Evolutionary conservation across 2,888 invertebrate species (phyloP), one percentile per base, ranked within the genome.

Genomic region (Pristionchus fissidentatus): DNA sequence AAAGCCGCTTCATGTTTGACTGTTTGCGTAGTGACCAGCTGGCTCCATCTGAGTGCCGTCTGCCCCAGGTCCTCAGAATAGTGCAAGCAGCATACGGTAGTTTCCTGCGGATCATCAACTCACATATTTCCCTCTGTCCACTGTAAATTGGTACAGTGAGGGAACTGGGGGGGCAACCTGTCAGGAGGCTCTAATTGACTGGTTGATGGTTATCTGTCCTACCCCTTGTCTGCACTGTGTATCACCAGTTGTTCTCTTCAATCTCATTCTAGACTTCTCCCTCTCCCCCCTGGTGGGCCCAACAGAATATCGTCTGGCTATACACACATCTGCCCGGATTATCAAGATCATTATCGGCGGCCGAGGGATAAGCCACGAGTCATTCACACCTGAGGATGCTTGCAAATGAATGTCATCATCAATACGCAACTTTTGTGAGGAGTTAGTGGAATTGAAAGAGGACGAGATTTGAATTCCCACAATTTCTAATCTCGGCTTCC

Each of bases 381-480:
- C 41, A 66, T 66, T 66, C 66, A 66, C 66, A 66, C 66, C 66
- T 66, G n/a, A n/a, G n/a, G n/a, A n/a, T n/a, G n/a, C n/a, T n/a
- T n/a, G n/a, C n/a, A n/a, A n/a, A n/a, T n/a, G n/a, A n/a, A n/a
- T n/a, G n/a, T n/a, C n/a, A n/a, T n/a, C n/a, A n/a, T n/a, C n/a
- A n/a, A n/a, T n/a, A n/a, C n/a, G n/a, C n/a, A n/a, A n/a, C n/a
- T n/a, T n/a, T n/a, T n/a, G n/a, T n/a, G n/a, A n/a, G n/a, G n/a
- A n/a, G n/a, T n/a, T n/a, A n/a, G n/a, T n/a, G n/a, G n/a, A n/a
- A n/a, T n/a, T n/a, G n/a, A n/a, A n/a, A n/a, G n/a, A n/a, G n/a
- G n/a, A n/a, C n/a, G n/a, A n/a, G n/a, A n/a, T n/a, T n/a, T n/a
- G n/a, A n/a, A n/a, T n/a, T n/a, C n/a, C n/a, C n/a, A n/a, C n/a